Evolutionary conservation across 2,113 vertebrate genomes (phyloP), one percentile per base, ranked within the genome.

Genomic region (Notothenia rossii): DNA sequence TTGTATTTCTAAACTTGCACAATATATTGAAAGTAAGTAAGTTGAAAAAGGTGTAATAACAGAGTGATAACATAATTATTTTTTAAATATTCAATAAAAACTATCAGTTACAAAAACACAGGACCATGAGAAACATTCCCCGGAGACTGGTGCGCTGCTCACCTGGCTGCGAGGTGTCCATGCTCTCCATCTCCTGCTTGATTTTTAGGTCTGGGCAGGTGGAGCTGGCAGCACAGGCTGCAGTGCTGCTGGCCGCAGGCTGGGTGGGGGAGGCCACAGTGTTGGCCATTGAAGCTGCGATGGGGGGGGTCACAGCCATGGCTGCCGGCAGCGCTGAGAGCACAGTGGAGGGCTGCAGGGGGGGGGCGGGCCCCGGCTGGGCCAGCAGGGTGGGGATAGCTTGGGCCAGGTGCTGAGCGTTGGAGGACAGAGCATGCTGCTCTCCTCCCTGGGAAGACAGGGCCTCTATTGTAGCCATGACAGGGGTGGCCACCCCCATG

Each of bases 171-270:
- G 79, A 88, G 0, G 82, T 96, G 72, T 99, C 98, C 96, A 98
- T 94, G 0, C 95, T 91, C 84, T 99, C 98, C 33, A 88, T 91
- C 77, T 99, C 98, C 83, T 98, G 97, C 73, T 99, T 99, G 66
- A 99, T 95, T 92, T 98, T 99, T 68, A 97, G 86, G 54, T 99
- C 98, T 0, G 96, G 93, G 15, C 96, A 95, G 1, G 94, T 72
- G 8, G 97, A 95, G 72, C 95, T 96, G 82, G 96, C 83, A 18
- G 96, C 94, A 0, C 96, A 96, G 3, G 96, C 94, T 5, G 97
- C 95, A 11, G 96, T 95, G 10, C 95, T 96, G 33, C 96, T 95
- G 56, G 96, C 93, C 1, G 96, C 94, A 0, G 98, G 94, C 15
- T 97, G 96, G 1, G 97, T 95, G 0, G 98, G 95, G 1, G 96